Conservation (phyloP, 2,797 vertebrate genomes). For the Protosalanx chinensis region DNA sequence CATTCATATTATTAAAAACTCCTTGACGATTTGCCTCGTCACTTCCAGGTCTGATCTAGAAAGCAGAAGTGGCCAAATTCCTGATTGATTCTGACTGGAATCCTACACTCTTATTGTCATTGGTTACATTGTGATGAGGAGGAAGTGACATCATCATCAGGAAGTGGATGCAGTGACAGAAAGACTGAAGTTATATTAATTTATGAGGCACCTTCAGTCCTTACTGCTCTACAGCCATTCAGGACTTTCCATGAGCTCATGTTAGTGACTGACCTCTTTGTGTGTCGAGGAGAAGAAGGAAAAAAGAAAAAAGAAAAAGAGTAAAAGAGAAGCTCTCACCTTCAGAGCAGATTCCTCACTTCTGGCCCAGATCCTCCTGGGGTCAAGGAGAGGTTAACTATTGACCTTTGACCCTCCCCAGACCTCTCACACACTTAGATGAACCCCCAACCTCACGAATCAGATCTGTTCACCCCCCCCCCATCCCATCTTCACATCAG, state of each 20-base stretch:
- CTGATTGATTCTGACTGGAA: not conserved
- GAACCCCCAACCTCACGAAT: constrained; percentile 31
- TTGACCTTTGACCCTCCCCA: constrained; percentile 50
- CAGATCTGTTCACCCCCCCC: not conserved
- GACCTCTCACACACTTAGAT: constrained; percentile 71
- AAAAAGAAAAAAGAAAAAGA: constrained; percentile 48
- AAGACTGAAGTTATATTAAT: constrained; percentile 16
- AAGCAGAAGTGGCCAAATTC: not conserved
- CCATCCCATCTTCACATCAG: not conserved
- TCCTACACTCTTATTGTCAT: not conserved
- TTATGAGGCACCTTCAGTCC: not conserved
- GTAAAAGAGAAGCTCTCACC: constrained; percentile 68
- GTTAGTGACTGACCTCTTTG: constrained; percentile 36
- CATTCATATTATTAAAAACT: too few relatives aligned
- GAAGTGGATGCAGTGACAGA: constrained; percentile 2
- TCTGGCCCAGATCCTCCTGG: constrained; percentile 68
- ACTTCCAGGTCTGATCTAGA: not conserved
- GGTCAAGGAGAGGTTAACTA: constrained; percentile 72
- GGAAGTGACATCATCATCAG: not conserved
- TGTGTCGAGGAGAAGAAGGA: constrained; percentile 39
- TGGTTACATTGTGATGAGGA: not conserved
- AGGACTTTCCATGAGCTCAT: constrained; percentile 48
- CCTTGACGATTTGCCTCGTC: too few relatives aligned
- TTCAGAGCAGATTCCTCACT: constrained; percentile 77
- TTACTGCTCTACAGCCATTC: constrained; percentile 6